These are phyloP conservation scores for Sarcophaga caerulescens DNA, from an alignment of 2,888 invertebrate species.

Conservation along the genomic window DNA sequence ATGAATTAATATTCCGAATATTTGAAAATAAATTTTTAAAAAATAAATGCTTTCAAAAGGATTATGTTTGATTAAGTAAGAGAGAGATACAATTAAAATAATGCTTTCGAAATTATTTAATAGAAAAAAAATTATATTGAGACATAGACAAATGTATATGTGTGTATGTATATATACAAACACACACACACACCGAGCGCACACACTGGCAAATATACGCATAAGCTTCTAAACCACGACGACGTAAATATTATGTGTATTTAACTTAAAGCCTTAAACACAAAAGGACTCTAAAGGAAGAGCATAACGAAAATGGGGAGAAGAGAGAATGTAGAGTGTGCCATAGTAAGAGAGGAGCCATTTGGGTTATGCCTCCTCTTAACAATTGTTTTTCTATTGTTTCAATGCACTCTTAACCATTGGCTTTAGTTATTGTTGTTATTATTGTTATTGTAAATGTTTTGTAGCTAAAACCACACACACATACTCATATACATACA, in stretches of 20 bases:
- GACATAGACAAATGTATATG: neutral
- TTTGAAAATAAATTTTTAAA: neutral
- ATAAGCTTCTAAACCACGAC: constrained; percentile 12
- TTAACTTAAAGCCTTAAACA: constrained; percentile 33
- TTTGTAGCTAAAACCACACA: neutral
- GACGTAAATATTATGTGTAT: constrained; percentile 45
- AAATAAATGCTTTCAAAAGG: neutral
- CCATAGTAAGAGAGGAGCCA: constrained; percentile 3
- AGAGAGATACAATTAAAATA: neutral
- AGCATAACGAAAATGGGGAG: constrained; percentile 29
- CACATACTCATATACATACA: constrained; percentile 1
- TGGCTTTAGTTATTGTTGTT: constrained; percentile 9
- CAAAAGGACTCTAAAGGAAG: neutral
- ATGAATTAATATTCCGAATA: constrained; percentile 7
- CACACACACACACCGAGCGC: neutral
- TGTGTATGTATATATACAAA: neutral
- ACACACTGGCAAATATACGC: neutral
- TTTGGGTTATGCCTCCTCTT: constrained; percentile 26
- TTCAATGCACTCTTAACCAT: constrained; percentile 45
- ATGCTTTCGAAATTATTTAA: neutral
- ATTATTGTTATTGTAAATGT: constrained; percentile 32
- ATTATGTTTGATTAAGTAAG: neutral
- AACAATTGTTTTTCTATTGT: constrained; percentile 48
- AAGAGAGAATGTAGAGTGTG: neutral
- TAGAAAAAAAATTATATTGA: neutral